Evolutionary conservation across 2,888 invertebrate genomes (phyloP).

Genomic region (Noctua fimbriata): DNA sequence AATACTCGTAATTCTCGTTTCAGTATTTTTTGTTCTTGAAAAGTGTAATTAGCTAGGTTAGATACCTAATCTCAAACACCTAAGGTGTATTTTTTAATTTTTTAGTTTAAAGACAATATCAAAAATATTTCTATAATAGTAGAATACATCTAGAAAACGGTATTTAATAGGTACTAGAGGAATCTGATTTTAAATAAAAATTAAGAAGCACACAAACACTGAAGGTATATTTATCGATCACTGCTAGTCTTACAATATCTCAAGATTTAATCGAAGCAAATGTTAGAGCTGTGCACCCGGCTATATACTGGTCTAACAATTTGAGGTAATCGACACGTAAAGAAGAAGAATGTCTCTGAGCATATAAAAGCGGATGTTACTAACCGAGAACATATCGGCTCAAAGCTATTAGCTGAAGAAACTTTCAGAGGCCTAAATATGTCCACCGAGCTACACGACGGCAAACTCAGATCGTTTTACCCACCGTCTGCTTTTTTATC

Average conservation of each 20-base stretch:
- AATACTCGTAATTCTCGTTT: neutral
- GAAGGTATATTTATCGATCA: neutral
- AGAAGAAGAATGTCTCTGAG: neutral
- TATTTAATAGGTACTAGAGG: neutral
- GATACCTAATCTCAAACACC: neutral
- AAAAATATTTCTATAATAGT: no score
- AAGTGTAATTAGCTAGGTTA: neutral
- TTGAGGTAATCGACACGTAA: no score
- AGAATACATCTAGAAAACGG: neutral
- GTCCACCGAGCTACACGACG: no score
- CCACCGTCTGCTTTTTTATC: neutral
- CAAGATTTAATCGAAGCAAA: no score
- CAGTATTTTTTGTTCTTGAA: neutral
- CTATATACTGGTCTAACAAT: no score
- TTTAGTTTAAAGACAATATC: neutral
- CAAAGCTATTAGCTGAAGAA: neutral
- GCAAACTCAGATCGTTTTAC: neutral
- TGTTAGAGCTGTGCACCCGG: no score
- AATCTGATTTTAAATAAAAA: constrained; percentile 1
- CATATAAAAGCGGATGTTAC: no score
- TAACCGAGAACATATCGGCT: neutral
- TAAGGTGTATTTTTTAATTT: neutral
- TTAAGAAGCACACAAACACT: neutral
- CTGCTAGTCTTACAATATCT: neutral
- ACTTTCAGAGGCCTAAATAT: neutral